Evolutionary conservation across 1,140 invertebrate genomes (phyloP), one percentile per base, ranked within the genome.

Genomic region (Cotesia vestalis): DNA sequence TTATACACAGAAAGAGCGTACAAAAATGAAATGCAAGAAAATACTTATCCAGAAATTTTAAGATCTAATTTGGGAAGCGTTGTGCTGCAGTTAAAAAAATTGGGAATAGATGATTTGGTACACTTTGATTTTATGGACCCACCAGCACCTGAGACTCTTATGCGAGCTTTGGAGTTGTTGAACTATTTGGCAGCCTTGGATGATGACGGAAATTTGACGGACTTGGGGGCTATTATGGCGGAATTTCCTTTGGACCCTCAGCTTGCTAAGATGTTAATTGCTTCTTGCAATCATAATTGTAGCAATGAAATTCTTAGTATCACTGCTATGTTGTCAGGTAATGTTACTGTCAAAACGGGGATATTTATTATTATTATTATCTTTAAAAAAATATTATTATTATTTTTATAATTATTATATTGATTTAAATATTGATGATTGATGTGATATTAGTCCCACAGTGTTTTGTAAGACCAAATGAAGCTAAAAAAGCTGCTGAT

Each of bases 81-180:
- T 73, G 98, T 99, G 59, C 86, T 99, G 69, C 98, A 99, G 88
- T 88, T 99, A 77, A 99, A 99, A 85, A 99, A 99, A 88, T 90
- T 99, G 51, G 98, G 98, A 75, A 99, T 99, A 78, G 97, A 99
- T 84, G 98, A 99, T 89, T 88, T 99, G 78, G 98, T 99, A 46
- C 98, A 99, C 86, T 99, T 99, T 88, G 98, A 99, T 88, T 99
- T 99, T 86, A 99, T 99, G 98, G 98, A 99, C 89, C 98, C 98
- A 14, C 98, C 98, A 27, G 98, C 98, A n/a, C 98, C 98, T 0
- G 98, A 99, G 90, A 99, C 98, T 0, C 88, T 99, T n/a, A 99
- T 99, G 98, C 88, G 98, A 84, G 98, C 98, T 2, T 85, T 99
- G 67, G 98, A 99, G 88, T 88, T 99, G 66, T 88, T 99, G 8